Evolutionary conservation across 2,797 vertebrate genomes (phyloP), one percentile per base, ranked within the genome.

Genomic region (Phataginus tetradactyla): DNA sequence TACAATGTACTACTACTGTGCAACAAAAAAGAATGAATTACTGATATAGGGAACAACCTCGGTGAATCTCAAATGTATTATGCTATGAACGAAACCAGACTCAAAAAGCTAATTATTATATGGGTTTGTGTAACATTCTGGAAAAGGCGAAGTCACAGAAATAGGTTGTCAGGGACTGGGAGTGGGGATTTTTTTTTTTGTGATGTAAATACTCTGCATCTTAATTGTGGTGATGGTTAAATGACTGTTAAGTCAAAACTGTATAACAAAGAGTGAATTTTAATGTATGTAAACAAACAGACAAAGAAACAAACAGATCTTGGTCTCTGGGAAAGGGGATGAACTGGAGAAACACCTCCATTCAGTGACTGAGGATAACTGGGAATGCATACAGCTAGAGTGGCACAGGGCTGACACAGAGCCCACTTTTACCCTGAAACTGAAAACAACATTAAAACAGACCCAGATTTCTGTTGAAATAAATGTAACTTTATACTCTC

Each of bases 181-280:
- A 79, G 27, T 42, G 57, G 32, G 6, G 39, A 45, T 18, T 90
- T 74, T 81, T 80, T 57, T 80, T 25, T 27, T 6, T 15, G 55
- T 85, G 87, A 57, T n/a, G n/a, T 57, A 90, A 95, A 90, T 49
- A 78, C 21, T 96, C 75, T 66, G 10, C 63, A 78, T 85, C 74
- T 96, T 86, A 80, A 69, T 17, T 87, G 55, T 90, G 49, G 59
- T 68, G 55, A 84, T 89, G 29, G 34, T 42, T 84, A 92, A 15
- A 88, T 34, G 72, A 91, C 51, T 84, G 18, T 45, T 72, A 74
- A 83, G 79, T 83, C 42, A 84, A 63, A 91, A 77, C 11, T 78
- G 53, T 66, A 1, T 39, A 81, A 71, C 27, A 42, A 91, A 79
- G 23, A 86, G 61, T 92, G 14, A 59, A 90, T 84, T 91, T 80